A percentile compares a stretch with the other conserved stretches of the same genome.
phyloP scores from a whole-genome alignment of 2,888 invertebrate species.

The Dascillus cervinus region DNA sequence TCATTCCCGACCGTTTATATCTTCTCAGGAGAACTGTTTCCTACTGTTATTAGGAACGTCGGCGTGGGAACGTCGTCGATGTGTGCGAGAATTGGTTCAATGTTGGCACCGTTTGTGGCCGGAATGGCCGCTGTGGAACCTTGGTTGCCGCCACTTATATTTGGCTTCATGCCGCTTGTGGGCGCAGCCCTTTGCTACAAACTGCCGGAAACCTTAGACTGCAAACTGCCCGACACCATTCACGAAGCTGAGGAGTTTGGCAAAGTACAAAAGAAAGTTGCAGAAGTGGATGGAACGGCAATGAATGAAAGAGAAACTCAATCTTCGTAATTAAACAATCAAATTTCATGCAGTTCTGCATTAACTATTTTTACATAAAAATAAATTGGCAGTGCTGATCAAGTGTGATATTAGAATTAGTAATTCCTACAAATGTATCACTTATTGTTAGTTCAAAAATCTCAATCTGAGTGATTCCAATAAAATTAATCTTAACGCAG shows the following conservation, averaged over 20 bases:
- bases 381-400: no score
- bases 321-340: no score
- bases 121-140: slow-evolving; percentile 47
- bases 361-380: slow-evolving; percentile 1
- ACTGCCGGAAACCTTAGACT: slow-evolving; percentile 72
- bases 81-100: slow-evolving; percentile 78
- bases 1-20: slow-evolving; percentile 81
- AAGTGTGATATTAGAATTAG: not conserved
- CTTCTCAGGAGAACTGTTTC: slow-evolving; percentile 82
- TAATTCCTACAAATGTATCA: not conserved
- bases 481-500: no score
- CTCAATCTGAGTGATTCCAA: no score
- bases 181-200: slow-evolving; percentile 60
- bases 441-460: no score
- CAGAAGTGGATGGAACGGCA: no score
- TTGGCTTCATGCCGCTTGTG: slow-evolving; percentile 61
- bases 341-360: no score
- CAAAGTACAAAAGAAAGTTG: slow-evolving; percentile 30
- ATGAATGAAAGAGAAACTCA: no score
- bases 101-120: slow-evolving; percentile 76
- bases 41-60: slow-evolving; percentile 80
- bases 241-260: slow-evolving; percentile 68
- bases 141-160: slow-evolving; percentile 65
- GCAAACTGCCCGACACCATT: slow-evolving; percentile 69
- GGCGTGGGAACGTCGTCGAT: slow-evolving; percentile 82